Evolutionary conservation across 2,797 vertebrate genomes (phyloP).

Genomic region (Enteromius mattozi): DNA sequence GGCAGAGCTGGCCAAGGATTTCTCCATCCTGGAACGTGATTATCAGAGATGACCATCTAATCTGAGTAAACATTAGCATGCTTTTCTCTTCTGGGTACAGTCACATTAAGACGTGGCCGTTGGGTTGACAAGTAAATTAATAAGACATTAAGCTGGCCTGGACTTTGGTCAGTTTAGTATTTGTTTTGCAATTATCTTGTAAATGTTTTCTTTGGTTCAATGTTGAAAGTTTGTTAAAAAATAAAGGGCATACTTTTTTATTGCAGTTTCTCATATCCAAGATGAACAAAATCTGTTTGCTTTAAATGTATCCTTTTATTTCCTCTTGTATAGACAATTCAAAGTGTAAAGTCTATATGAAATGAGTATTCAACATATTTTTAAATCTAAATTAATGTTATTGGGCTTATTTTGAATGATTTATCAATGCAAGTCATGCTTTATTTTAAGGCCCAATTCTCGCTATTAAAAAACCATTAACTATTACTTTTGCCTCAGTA

Average conservation of each 20-base stretch:
- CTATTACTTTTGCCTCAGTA: too few species aligned
- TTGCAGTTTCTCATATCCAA: not conserved
- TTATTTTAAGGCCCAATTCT: too few species aligned
- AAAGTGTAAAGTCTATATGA: not conserved
- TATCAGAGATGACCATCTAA: slow-evolving; percentile 20
- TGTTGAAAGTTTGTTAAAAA: not conserved
- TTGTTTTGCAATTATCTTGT: not conserved
- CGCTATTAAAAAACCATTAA: too few species aligned
- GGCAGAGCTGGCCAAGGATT: not conserved
- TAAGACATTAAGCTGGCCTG: not conserved
- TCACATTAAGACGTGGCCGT: not conserved
- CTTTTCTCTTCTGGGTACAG: slow-evolving; percentile 6
- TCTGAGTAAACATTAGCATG: not conserved
- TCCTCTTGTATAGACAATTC: not conserved
- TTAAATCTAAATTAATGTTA: not conserved
- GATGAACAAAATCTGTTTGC: not conserved
- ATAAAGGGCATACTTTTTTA: not conserved
- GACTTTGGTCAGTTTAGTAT: not conserved
- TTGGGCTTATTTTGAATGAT: not conserved
- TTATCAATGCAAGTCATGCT: not conserved
- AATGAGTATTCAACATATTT: not conserved
- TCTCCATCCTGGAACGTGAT: not conserved
- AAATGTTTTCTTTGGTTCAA: slow-evolving; percentile 3
- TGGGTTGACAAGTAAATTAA: not conserved
- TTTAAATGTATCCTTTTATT: not conserved